Evolutionary conservation across 2,888 invertebrate species (phyloP), one percentile per base, ranked within the genome.

Genomic region (Drosophila pseudotakahashii): DNA sequence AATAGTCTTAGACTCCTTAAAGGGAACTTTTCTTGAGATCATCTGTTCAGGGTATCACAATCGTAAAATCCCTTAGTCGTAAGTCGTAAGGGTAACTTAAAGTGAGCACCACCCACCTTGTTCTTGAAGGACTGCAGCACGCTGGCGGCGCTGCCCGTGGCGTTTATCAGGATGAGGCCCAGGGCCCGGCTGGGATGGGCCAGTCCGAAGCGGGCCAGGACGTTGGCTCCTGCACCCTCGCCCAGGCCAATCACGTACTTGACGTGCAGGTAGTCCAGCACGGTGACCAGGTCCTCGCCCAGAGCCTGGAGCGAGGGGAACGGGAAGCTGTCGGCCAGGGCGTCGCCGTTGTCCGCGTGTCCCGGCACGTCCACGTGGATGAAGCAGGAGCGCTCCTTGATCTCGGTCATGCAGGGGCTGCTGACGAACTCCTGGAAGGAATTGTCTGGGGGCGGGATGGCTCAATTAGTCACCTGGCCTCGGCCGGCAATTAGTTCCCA

Each of bases 351-450:
- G 91, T 97, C 97, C 88, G 96, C 96, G 90, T 97, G 97, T 0
- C 97, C 97, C 1, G 96, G 96, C 26, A 96, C 94, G 91, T 97
- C 97, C 45, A 98, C 94, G 91, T 97, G 97, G 97, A 97, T 95
- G 93, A 97, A 97, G 88, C 97, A 95, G 55, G 97, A 96, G 34
- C 97, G 94, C 80, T 96, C 95, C 90, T 96, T 96, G 81, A 97
- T 96, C 92, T 96, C 96, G 59, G 93, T 92, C 97, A 97, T 97
- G 75, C 96, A 95, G 13, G 96, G 96, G 89, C 95, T 94, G 90
- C 95, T 95, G 78, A 97, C 95, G 91, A 97, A 97, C 89, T 96
- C 95, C 89, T 95, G 95, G 93, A 97, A 95, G 55, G 96, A 95
- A 67, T 95, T 94, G 91, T 97, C 97, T 97, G 73, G 13, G n/a